phyloP scores from a whole-genome alignment of 2,797 vertebrate genomes.

The Mormyrops boulengeri region DNA sequence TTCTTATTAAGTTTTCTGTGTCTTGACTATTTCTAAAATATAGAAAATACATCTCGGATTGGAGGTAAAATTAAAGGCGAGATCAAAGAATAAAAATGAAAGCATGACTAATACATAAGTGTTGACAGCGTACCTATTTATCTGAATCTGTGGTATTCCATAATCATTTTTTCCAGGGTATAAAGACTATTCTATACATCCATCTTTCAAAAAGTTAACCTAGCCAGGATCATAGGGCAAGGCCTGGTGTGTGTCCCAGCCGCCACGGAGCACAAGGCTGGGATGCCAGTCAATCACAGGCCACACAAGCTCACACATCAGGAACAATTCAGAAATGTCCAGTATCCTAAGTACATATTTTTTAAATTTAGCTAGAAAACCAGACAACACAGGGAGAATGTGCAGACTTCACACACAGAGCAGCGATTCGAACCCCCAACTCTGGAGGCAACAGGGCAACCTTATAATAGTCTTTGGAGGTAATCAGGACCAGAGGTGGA shows the following conservation, averaged over 20 bases:
- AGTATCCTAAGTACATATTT: not conserved
- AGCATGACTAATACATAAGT: not conserved
- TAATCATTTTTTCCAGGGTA: not conserved
- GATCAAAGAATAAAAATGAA: not conserved
- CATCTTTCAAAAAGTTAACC: not conserved
- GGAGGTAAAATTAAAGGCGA: not conserved
- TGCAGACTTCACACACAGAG: not conserved
- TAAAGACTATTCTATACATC: not conserved
- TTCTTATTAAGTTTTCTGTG: not conserved
- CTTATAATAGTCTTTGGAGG: not conserved
- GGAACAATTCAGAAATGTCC: not conserved
- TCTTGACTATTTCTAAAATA: not conserved
- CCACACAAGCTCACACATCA: not conserved
- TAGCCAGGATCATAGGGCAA: not conserved
- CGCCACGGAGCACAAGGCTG: not conserved
- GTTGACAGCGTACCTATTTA: not conserved
- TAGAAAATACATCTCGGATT: not conserved
- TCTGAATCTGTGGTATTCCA: not conserved
- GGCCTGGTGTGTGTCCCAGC: not conserved
- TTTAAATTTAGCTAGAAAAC: not conserved
- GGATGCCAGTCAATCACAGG: not conserved
- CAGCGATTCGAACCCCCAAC: not conserved
- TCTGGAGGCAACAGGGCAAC: not conserved
- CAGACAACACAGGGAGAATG: not conserved
- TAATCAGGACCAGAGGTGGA: not conserved